phyloP scores from a whole-genome alignment of 64 coral and sea anemone genomes.

The Catalaphyllia jardinei region DNA sequence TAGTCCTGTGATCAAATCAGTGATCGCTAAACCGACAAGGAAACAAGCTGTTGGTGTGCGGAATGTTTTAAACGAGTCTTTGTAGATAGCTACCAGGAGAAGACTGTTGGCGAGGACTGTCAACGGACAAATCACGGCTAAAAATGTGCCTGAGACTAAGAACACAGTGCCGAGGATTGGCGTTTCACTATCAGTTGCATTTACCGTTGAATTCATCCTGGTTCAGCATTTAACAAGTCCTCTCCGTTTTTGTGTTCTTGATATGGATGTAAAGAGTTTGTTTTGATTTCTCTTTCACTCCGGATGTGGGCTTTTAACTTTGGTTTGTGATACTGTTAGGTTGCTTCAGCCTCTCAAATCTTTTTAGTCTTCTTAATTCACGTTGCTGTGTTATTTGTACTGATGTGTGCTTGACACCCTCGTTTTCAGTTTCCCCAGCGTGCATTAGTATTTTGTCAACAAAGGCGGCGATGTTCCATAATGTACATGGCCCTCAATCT shows the following conservation, averaged over 20 bases:
- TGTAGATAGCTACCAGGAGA: constrained; percentile 67
- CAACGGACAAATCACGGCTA: constrained; percentile 48
- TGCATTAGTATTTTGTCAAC: not conserved
- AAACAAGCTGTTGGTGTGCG: constrained; percentile 65
- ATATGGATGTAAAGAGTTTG: not conserved
- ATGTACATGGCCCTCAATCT: not conserved
- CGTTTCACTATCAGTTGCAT: not conserved
- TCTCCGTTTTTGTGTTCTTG: not conserved
- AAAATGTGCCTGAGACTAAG: constrained; percentile 26
- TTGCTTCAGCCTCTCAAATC: not conserved
- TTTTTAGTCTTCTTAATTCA: not conserved
- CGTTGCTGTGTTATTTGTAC: not conserved
- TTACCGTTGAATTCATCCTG: not conserved
- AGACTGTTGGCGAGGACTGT: constrained; percentile 55
- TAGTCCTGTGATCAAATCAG: constrained; percentile 61
- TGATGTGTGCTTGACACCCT: not conserved
- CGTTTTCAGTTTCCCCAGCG: not conserved
- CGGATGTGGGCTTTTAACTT: not conserved
- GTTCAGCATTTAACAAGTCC: not conserved
- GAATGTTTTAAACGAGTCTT: constrained; percentile 70
- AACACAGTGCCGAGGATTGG: not conserved
- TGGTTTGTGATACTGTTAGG: not conserved
- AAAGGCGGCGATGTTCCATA: not conserved
- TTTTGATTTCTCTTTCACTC: not conserved
- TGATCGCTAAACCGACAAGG: constrained; percentile 58